Evolutionary conservation across 92 coral and sea anemone species (phyloP), one percentile per base, ranked within the genome.

Genomic region (Siderastrea siderea): DNA sequence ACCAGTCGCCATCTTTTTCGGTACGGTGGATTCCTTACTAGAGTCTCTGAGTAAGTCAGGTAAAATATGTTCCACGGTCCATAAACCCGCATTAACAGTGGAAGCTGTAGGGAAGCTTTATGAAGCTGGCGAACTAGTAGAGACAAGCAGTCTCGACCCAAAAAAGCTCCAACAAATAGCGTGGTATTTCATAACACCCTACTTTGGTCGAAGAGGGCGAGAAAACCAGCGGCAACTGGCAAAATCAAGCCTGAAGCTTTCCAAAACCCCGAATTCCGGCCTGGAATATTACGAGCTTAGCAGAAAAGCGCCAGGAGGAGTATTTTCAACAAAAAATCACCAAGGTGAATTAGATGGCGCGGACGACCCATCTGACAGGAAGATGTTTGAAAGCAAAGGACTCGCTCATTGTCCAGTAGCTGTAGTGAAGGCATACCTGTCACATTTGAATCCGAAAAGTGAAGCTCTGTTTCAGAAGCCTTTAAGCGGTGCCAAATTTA

Each of bases 171-270:
- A 85, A 49, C 87, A 89, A 78, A 89, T 85, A 2, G 92, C 89
- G 43, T 89, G 89, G n/a, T 85, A 70, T 63, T 67, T 70, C 15
- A 74, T 90, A 47, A 68, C 87, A 0, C 52, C 80, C 52, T 85
- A 80, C 80, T 84, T 90, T 69, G 87, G 93, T 38, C 79, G 86
- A 55, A 68, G 90, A 68, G 90, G 93, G 17, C 69, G 93, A 55
- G 93, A 90, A 84, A 90, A 79, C 71, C 90, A 79, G 86, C 66
- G 71, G 9, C 71, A 67, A 48, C 71, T 67, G 13, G 43, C 46
- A 2, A 59, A 4, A 59, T 67, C 71, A 77, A 58, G 15, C 48
- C 51, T 70, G 55, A 51, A 81, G 62, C 49, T 81, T 57, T 67
- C 48, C 48, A 67, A 67, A 67, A 67, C 71, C 6, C 3, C 48